Base-by-base conservation (phyloP, 2,797 vertebrate genomes). In the Hapalemur alaotrensis region DNA sequence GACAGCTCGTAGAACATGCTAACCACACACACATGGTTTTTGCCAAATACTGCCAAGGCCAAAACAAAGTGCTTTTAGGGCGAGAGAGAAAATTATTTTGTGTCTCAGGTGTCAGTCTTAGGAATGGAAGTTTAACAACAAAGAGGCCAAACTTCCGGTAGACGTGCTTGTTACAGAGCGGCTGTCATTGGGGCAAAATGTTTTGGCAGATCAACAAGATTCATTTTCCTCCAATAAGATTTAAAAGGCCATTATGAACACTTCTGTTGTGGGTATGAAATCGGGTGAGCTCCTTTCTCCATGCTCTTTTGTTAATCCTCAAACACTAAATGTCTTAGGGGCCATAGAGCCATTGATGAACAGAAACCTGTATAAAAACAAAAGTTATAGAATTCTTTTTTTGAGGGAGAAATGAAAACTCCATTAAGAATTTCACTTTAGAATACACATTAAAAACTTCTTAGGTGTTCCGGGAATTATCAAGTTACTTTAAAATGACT, bases 121-220 rank as follows among this genome's bases (percentile, higher is more conserved):
- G 73, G 79, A 38, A 79, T 15, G 63, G 14, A 59, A 43, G 23
- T n/a, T 81, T 38, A 41, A 11, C 35, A 30, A 46, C 75, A 14
- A 17, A 12, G 7, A 28, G 43, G 23, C 57, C 57, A 28, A 25
- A 59, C 78, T 4, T 7, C 1, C 1, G 0, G 50, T 4, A 4
- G 15, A 14, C 0, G 0, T 17, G 5, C 32, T 48, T 4, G 3
- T 18, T 1, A 7, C 9, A 8, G 15, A 50, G 28, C 0, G 0
- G 7, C 0, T 22, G 43, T 20, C 50, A 1, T 7, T 20, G 9
- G 23, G 30, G 32, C 2, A 35, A 38, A 43, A 11, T 11, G 25
- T 54, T 43, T 23, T 38, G 46, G 41, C 17, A 20, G 15, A n/a
- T 89, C 11, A 10, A 1, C 32, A 1, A 50, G 65, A 46, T 32